These are phyloP conservation scores for Opisthocomus hoazin DNA, from an alignment of 2,113 vertebrate genomes.

Conservation along the genomic window DNA sequence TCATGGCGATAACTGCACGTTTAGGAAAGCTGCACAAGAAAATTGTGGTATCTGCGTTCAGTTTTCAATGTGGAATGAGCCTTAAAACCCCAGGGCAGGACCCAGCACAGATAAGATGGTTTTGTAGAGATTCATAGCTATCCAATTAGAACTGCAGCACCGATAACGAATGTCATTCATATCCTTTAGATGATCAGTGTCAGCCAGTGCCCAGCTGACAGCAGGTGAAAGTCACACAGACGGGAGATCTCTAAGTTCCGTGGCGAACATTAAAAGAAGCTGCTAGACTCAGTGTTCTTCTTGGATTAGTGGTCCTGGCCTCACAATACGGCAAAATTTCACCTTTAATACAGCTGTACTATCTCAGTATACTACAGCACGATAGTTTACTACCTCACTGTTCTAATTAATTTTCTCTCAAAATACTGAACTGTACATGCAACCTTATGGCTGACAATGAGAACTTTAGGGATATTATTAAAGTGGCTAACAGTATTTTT, in stretches of 20 bases:
- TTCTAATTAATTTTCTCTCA: not conserved
- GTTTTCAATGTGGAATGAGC: not conserved
- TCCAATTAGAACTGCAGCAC: not conserved
- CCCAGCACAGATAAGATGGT: not conserved
- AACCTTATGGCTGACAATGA: not conserved
- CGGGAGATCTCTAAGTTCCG: not conserved
- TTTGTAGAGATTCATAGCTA: not conserved
- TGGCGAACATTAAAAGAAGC: not conserved
- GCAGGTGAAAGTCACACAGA: not conserved
- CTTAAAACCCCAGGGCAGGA: not conserved
- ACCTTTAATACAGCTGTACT: not conserved
- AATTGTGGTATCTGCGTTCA: accelerated
- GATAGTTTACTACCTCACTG: not conserved
- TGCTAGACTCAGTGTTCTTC: not conserved
- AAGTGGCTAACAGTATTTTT: not conserved
- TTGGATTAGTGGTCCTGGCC: not conserved
- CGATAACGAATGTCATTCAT: not conserved
- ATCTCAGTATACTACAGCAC: not conserved
- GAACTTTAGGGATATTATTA: not conserved
- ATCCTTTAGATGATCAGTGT: not conserved
- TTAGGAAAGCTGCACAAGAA: not conserved
- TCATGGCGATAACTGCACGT: not conserved
- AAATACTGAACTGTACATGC: not conserved
- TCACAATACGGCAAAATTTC: not conserved
- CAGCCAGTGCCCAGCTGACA: not conserved